Base-by-base conservation (phyloP, 2,797 vertebrate genomes). In the Agapornis canus region DNA sequence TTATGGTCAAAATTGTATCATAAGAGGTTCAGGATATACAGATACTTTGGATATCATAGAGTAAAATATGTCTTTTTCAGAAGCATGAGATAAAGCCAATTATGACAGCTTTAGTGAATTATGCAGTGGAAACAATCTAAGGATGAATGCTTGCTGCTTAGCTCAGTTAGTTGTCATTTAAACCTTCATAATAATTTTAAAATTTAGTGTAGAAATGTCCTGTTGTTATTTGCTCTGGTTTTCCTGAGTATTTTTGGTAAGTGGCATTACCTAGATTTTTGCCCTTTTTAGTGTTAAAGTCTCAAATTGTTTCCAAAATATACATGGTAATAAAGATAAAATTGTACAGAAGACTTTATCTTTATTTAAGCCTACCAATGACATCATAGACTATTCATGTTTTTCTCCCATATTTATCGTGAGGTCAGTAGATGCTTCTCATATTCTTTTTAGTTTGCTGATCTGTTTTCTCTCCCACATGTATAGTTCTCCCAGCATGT, bases 101-200 rank as follows among this genome's bases (percentile, higher is more conserved):
- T 91, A 51, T 48, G 66, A 65, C 42, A 86, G 59, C 68, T 83
- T 86, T 68, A 66, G 48, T 91, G 81, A 80, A 86, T 65, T 83
- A 80, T n/a, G 57, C 26, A 81, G 32, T 91, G 31, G 78, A 85
- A 92, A 85, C 66, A 68, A 86, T 92, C 68, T 88, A 31, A 73
- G 71, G 32, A 85, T 42, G 48, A 92, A 21, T 87, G 20, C 39
- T 68, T 86, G 80, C 52, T 82, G 37, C 68, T 85, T 92, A 90
- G 77, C 51, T 96, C 60, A 49, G 69, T 91, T 95, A 81, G 77
- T 92, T 86, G 48, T 45, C 76, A 73, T 95, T 66, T 76, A 87
- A 92, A 21, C 37, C 77, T 92, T 82, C 81, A 73, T 12, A 86
- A 54, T 68, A 61, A 82, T 90, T 91, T 86, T 76, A 35, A 92